These are phyloP conservation scores for Pectinophora gossypiella DNA, from an alignment of 1,140 invertebrate species.

Conservation along the genomic window DNA sequence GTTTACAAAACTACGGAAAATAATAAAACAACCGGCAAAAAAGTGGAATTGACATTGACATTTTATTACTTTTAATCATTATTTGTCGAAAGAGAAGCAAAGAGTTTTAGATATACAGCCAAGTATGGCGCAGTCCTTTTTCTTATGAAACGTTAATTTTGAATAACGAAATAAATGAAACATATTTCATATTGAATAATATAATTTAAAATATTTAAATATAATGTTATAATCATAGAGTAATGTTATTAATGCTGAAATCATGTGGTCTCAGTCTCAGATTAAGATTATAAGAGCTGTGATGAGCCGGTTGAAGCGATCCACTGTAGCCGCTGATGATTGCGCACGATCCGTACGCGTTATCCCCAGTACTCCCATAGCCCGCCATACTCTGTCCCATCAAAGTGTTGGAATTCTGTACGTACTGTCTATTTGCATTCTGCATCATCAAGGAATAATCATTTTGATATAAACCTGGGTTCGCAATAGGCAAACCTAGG, in stretches of 20 bases:
- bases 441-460: constrained; percentile 71
- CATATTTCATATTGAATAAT: too few relatives aligned
- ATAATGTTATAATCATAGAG: constrained; percentile 52
- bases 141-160: too few relatives aligned
- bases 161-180: too few relatives aligned
- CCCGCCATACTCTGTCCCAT: constrained; percentile 47
- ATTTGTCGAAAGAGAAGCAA: too few relatives aligned
- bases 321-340: constrained; percentile 59
- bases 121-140: too few relatives aligned
- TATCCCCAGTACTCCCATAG: constrained; percentile 39
- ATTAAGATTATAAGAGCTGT: constrained; percentile 69
- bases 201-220: too few relatives aligned
- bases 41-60: too few relatives aligned
- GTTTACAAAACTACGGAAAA: too few relatives aligned
- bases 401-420: constrained; percentile 44
- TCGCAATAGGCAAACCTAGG: constrained; percentile 51
- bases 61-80: too few relatives aligned
- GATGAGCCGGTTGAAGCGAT: constrained; percentile 49
- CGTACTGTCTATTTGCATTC: constrained; percentile 58
- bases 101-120: too few relatives aligned
- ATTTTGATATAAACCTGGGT: constrained; percentile 61
- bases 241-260: constrained; percentile 69
- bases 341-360: constrained; percentile 53
- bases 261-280: constrained; percentile 67
- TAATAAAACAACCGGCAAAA: too few relatives aligned